Evolutionary conservation across 2,888 invertebrate species (phyloP).

Genomic region (Acronicta psi): DNA sequence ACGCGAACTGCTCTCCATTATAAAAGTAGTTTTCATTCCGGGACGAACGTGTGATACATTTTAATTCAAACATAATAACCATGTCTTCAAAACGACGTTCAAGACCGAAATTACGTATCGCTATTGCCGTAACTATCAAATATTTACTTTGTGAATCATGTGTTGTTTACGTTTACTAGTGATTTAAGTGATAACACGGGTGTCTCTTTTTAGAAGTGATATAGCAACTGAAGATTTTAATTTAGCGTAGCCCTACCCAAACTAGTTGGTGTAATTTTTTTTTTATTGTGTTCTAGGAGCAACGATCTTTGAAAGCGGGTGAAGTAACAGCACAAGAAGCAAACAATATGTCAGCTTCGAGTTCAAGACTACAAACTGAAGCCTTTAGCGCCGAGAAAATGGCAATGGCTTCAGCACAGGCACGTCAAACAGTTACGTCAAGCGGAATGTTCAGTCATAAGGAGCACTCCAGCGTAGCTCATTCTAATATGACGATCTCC

Average conservation of each 20-base stretch:
- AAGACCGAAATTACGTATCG: conserved; percentile 84
- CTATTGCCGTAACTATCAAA: conserved; percentile 84
- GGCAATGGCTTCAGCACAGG: conserved; percentile 92
- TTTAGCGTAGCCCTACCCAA: not conserved
- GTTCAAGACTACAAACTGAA: conserved; percentile 95
- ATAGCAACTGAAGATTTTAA: conserved; percentile 11
- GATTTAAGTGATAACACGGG: conserved; percentile 72
- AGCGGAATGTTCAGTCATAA: conserved; percentile 94
- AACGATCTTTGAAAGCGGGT: conserved; percentile 94
- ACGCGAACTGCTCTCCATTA: conserved; percentile 80
- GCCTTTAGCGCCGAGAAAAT: conserved; percentile 95
- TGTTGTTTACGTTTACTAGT: conserved; percentile 69
- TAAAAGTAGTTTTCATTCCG: conserved; percentile 79
- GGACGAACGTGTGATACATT: conserved; percentile 69
- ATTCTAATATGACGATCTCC: conserved; percentile 94
- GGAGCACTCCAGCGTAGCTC: conserved; percentile 91
- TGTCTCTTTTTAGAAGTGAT: conserved; percentile 55
- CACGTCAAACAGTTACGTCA: conserved; percentile 94
- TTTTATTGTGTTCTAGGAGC: conserved; percentile 92
- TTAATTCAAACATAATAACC: conserved; percentile 65
- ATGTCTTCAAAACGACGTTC: conserved; percentile 83
- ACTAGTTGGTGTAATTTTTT: too few species aligned
- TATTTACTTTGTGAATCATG: conserved; percentile 78
- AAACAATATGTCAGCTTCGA: conserved; percentile 94
- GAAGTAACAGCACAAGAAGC: conserved; percentile 96